Base-by-base conservation (phyloP, 2,797 vertebrate species). In the Sebastes hubbsi region DNA sequence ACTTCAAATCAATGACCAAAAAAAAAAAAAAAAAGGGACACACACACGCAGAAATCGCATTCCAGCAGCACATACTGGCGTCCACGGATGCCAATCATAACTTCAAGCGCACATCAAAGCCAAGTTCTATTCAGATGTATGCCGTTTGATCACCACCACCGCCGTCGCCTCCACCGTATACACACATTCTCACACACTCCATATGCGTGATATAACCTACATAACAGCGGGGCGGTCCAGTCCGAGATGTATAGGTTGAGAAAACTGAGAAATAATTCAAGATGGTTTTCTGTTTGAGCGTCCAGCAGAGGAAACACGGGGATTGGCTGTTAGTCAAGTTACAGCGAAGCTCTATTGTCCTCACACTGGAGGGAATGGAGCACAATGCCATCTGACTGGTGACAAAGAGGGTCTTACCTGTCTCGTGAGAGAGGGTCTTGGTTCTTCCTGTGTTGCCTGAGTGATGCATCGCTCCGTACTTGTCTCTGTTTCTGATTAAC, bases 391-490 rank as follows among this genome's bases (percentile, higher is more conserved):
- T 75, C 73, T 61, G 83, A 56, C 38, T 4, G 16, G 75, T 34
- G 76, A 81, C 72, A 83, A 78, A 85, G 80, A 36, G 88, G 89
- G 86, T 92, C 95, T 95, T 95, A 96, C 95, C 95, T 92, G 95
- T 95, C 93, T 96, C 95, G 9, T 96, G 95, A 80, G 95, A 95
- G 90, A 96, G 94, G 90, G 95, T 93, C 95, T 96, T 96, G 92
- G 92, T 89, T 94, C 95, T 93, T 82, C 92, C 94, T 64, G 91
- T 93, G 93, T 93, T 95, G 93, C 94, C 92, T 36, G 93, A 92
- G 94, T 96, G 95, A 95, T 95, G 95, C 95, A 96, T 96, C 67
- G 94, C 94, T 95, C 94, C 93, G 93, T 91, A 91, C 91, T 93
- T 83, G 86, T 93, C 90, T 87, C 83, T 88, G 80, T 88, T 78